Conservation (phyloP, 2,888 invertebrate genomes). For the Volucella bombylans region DNA sequence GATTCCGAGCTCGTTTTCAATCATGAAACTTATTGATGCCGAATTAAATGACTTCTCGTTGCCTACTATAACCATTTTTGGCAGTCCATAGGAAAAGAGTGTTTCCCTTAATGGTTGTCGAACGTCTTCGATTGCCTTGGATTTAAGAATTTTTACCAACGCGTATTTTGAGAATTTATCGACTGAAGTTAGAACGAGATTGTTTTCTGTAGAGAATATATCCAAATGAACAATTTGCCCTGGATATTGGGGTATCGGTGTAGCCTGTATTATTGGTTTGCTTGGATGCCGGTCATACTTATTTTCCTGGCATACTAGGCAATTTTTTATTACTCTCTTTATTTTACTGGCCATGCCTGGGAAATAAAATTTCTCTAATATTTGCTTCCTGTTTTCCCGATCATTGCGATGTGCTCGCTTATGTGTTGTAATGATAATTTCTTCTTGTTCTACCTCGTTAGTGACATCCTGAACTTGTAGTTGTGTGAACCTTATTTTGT, state of each 20-base stretch:
- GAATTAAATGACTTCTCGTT: background rate
- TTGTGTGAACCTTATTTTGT: background rate
- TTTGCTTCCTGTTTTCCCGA: background rate
- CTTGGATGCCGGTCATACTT: background rate
- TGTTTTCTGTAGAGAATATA: conserved; percentile 1
- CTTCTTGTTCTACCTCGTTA: background rate
- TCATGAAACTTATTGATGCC: conserved; percentile 10
- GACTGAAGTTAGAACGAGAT: background rate
- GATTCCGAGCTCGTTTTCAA: conserved; percentile 17
- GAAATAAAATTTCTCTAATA: background rate
- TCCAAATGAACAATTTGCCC: background rate
- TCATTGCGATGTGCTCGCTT: background rate
- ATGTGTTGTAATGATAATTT: background rate
- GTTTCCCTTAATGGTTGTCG: background rate
- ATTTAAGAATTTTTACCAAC: background rate
- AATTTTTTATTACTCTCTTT: background rate
- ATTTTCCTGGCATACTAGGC: no score
- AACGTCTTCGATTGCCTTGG: background rate
- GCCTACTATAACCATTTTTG: background rate
- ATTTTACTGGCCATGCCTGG: background rate
- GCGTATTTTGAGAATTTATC: background rate
- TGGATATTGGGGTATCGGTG: background rate
- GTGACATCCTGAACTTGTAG: background rate
- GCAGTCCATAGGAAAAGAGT: conserved; percentile 6
- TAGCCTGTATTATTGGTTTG: background rate